Evolutionary conservation across 2,113 vertebrate species (phyloP).

Genomic region (Melierax canorus): DNA sequence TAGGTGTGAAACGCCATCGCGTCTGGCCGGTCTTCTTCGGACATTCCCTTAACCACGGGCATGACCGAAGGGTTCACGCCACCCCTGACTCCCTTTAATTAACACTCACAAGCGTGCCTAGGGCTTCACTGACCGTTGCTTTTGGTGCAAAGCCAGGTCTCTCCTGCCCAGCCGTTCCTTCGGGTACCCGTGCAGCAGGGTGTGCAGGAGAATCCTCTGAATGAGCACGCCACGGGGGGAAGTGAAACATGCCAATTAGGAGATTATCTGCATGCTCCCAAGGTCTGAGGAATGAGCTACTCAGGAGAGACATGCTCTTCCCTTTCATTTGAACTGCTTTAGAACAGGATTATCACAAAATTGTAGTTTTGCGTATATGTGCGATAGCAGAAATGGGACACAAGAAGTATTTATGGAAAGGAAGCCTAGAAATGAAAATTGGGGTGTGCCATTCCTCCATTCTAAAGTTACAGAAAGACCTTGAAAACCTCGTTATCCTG

Average conservation of each 20-base stretch:
- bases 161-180: neutral
- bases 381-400: neutral
- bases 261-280: neutral
- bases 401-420: neutral
- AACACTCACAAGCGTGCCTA: neutral
- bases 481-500: neutral
- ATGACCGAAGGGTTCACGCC: neutral
- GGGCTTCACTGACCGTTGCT: neutral
- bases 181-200: neutral
- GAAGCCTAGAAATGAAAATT: neutral
- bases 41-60: neutral
- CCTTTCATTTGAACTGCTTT: neutral
- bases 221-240: neutral
- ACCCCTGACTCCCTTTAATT: neutral
- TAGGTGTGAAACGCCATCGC: neutral
- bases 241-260: neutral
- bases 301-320: neutral
- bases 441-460: neutral
- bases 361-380: fast-evolving
- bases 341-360: neutral
- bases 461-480: neutral
- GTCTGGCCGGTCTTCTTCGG: neutral
- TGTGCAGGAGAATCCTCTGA: neutral
- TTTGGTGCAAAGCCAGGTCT: neutral
- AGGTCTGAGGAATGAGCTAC: neutral